Evolutionary conservation across 2,888 invertebrate species (phyloP), one percentile per base, ranked within the genome.

Genomic region (Oxytorus armatus): DNA sequence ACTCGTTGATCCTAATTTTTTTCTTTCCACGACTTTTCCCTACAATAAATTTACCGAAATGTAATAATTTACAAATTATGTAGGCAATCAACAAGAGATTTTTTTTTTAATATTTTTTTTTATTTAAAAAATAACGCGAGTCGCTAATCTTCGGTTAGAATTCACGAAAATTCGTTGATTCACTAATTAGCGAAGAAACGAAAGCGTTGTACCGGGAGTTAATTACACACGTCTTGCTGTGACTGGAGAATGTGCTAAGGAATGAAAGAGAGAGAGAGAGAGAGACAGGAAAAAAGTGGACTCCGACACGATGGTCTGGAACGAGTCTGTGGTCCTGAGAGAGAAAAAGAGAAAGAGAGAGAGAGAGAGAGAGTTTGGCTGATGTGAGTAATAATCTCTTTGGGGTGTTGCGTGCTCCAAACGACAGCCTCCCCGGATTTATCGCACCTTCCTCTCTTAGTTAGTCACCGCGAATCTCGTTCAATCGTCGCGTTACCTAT

Each of bases 331-430:
- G 76, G 85, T 85, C 82, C 82, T 77, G 73, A 83, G 85, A 85
- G 85, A 87, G 86, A n/a, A n/a, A n/a, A n/a, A n/a, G n/a, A n/a
- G n/a, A n/a, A n/a, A n/a, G n/a, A n/a, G n/a, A n/a, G n/a, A n/a
- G n/a, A n/a, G n/a, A n/a, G 85, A 85, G 79, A 85, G 83, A 63
- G 39, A 86, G 86, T 84, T 83, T 8, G 36, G 44, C 25, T 11
- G 25, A 86, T 88, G 89, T 88, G 82, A 84, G 82, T 84, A 90
- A 90, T 91, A 90, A 90, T 91, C 90, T 89, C 86, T 88, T 42
- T 10, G 25, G 42, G 16, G 85, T 86, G 87, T 89, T 88, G 91
- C 91, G 90, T 90, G 91, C 88, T 47, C 16, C 14, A 29, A 14
- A 55, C 29, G 55, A 55, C 29, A 55, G n/a, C n/a, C n/a, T n/a